phyloP scores from a whole-genome alignment of 1,140 invertebrate species.

The Zaprionus lachaisei region DNA sequence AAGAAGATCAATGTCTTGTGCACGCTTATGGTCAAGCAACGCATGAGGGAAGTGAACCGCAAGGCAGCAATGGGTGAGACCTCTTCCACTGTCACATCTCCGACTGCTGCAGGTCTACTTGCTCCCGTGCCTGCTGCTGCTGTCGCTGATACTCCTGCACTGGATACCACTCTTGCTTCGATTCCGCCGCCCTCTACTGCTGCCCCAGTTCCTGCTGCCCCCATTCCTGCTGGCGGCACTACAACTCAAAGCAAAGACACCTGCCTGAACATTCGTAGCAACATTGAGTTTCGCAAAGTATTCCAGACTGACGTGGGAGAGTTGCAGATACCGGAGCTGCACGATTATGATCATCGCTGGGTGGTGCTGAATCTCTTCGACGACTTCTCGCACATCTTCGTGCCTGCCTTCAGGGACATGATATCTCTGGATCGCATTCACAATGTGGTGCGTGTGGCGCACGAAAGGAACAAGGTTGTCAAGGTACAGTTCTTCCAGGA shows the following conservation, averaged over 20 bases:
- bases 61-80: not conserved
- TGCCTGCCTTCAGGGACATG: constrained; percentile 71
- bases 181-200: not conserved
- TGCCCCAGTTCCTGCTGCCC: not conserved
- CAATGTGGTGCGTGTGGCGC: constrained; percentile 60
- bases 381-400: constrained; percentile 82
- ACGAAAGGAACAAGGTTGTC: constrained; percentile 67
- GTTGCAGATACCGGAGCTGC: constrained; percentile 57
- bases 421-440: constrained; percentile 74
- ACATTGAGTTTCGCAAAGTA: constrained; percentile 74
- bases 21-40: constrained; percentile 73
- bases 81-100: not conserved
- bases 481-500: constrained; percentile 70
- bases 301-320: constrained; percentile 57
- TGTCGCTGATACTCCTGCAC: not conserved
- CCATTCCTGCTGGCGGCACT: too few species aligned
- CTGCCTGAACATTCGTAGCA: constrained; percentile 51
- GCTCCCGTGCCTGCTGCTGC: not conserved
- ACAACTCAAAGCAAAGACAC: constrained; percentile 16
- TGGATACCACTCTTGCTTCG: not conserved
- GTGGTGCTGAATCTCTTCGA: constrained; percentile 72
- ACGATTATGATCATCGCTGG: constrained; percentile 69
- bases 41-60: constrained; percentile 45
- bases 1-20: constrained; percentile 80
- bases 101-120: not conserved